phyloP scores from a whole-genome alignment of 2,113 vertebrate species.

The Pteropus alecto region DNA sequence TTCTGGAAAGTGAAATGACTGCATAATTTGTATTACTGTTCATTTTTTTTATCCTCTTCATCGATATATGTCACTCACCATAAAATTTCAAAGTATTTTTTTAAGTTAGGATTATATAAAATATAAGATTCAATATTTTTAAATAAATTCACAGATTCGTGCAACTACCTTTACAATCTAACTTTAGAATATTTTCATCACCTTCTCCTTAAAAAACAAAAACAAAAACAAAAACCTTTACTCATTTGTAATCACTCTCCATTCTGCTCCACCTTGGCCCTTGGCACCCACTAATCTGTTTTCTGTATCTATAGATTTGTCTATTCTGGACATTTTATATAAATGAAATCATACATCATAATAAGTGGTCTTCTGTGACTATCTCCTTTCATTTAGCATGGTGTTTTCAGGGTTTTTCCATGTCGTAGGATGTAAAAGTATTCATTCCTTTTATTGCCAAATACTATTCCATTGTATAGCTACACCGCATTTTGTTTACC shows the following conservation, averaged over 20 bases:
- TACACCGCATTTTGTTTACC: background rate
- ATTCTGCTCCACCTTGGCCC: background rate
- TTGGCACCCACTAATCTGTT: background rate
- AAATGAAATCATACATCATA: background rate
- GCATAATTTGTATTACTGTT: background rate
- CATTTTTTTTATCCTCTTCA: background rate
- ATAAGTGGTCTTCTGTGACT: background rate
- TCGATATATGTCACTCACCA: background rate
- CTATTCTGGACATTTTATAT: background rate
- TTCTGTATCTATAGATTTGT: background rate
- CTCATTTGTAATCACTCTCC: background rate
- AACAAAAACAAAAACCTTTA: no score
- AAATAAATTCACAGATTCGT: background rate
- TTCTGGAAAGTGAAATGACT: background rate
- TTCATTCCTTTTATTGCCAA: background rate
- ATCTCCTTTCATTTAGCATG: background rate
- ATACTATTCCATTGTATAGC: background rate
- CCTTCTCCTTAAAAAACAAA: no score
- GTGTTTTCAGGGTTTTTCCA: background rate
- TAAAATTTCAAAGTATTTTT: background rate
- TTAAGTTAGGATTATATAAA: background rate
- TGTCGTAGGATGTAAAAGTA: background rate
- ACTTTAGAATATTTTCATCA: background rate
- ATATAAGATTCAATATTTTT: background rate
- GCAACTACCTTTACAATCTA: background rate